Conservation (phyloP, 2,888 invertebrate species). For the Oscheius sp. region DNA sequence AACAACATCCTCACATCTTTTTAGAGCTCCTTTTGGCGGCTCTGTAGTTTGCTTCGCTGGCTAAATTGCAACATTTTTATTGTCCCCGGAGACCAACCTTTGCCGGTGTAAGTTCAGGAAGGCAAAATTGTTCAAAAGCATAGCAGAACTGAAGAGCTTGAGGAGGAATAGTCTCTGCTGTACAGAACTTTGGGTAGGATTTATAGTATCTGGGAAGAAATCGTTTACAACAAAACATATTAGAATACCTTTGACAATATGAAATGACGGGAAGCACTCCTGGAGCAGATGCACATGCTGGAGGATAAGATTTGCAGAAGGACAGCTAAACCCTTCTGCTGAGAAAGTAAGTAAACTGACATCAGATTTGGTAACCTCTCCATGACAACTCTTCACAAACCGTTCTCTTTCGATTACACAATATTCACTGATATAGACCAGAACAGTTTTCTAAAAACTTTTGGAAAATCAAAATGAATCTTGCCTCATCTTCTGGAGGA, state of each 20-base stretch:
- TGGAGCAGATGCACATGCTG: slow-evolving; percentile 45
- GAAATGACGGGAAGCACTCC: slow-evolving; percentile 52
- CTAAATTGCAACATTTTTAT: neutral
- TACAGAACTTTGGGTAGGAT: slow-evolving; percentile 48
- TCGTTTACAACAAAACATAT: neutral
- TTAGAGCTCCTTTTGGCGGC: slow-evolving; percentile 41
- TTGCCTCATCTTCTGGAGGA: slow-evolving; percentile 36
- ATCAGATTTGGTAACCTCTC: slow-evolving; percentile 33
- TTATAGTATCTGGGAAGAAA: slow-evolving; percentile 45
- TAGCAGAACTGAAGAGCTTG: slow-evolving; percentile 48
- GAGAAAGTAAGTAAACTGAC: neutral
- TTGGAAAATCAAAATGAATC: neutral
- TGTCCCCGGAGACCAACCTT: slow-evolving; percentile 23
- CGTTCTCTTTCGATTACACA: slow-evolving; percentile 51
- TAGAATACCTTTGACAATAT: slow-evolving; percentile 40
- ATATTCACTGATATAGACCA: slow-evolving; percentile 54
- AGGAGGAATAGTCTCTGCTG: slow-evolving; percentile 32
- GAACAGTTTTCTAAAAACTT: slow-evolving; percentile 38
- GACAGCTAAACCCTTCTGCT: slow-evolving; percentile 34
- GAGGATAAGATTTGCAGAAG: slow-evolving; percentile 51
- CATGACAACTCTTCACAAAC: slow-evolving; percentile 50
- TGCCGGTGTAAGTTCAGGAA: slow-evolving; percentile 45
- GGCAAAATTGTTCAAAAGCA: slow-evolving; percentile 54
- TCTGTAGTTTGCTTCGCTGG: slow-evolving; percentile 1
- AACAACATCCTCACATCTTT: slow-evolving; percentile 54